Evolutionary conservation across 2,888 invertebrate genomes (phyloP).

Genomic region (Exephanes ischioxanthus): DNA sequence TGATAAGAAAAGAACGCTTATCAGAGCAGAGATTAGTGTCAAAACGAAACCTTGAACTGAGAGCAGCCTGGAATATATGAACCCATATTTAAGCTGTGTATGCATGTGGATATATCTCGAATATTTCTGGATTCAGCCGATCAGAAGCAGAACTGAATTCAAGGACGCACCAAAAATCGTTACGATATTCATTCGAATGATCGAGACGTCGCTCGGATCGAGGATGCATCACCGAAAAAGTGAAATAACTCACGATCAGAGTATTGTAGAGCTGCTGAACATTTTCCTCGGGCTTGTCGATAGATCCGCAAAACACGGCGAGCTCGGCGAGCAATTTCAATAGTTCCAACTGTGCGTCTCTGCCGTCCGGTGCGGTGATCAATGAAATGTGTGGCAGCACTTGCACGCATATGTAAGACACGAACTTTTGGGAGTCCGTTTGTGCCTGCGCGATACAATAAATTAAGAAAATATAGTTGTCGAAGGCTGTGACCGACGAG

Average conservation of each 20-base stretch:
- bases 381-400: constrained; percentile 92
- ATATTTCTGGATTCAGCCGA: no score
- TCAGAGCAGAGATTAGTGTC: no score
- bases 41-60: no score
- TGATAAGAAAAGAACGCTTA: no score
- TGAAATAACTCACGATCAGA: constrained; percentile 89
- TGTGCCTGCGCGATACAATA: constrained; percentile 87
- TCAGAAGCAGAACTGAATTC: not conserved
- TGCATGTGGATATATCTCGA: no score
- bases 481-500: no score
- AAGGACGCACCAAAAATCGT: not conserved
- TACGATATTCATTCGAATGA: not conserved
- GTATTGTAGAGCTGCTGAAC: constrained; percentile 92
- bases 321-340: constrained; percentile 95
- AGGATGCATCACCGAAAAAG: not conserved
- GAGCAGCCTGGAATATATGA: no score
- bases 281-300: constrained; percentile 91
- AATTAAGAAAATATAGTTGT: not conserved
- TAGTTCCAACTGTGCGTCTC: constrained; percentile 91
- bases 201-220: not conserved
- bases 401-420: constrained; percentile 93
- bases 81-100: no score
- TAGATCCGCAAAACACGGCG: constrained; percentile 90
- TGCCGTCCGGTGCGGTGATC: constrained; percentile 87
- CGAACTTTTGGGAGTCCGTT: constrained; percentile 94